Conservation (phyloP, 2,888 invertebrate species). For the Imbricaverruca yamaguchii region DNA sequence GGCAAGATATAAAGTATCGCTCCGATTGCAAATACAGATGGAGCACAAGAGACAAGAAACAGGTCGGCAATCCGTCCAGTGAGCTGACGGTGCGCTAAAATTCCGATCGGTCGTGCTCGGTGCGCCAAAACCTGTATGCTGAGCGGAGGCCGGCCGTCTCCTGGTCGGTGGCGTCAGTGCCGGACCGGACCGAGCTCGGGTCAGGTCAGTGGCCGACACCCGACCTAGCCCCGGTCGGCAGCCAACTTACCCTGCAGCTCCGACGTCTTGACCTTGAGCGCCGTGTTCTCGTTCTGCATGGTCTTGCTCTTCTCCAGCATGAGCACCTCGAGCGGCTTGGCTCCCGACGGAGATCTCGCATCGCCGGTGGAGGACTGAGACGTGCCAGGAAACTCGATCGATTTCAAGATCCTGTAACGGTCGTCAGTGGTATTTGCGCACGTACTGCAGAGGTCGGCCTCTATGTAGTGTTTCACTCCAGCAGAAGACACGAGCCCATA, state of each 20-base stretch:
- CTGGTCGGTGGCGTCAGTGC: background rate
- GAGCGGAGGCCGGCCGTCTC: background rate
- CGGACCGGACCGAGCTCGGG: background rate
- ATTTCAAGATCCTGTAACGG: constrained; percentile 14
- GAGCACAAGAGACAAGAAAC: background rate
- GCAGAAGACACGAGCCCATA: too few species aligned
- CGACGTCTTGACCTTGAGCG: constrained; percentile 26
- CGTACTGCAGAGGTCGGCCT: too few species aligned
- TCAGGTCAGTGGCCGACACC: background rate
- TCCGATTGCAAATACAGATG: background rate
- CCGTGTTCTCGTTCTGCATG: constrained; percentile 51
- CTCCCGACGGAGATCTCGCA: background rate
- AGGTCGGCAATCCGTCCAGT: background rate
- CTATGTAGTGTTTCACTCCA: too few species aligned
- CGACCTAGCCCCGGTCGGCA: background rate
- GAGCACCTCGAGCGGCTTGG: constrained; percentile 56
- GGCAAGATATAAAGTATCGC: background rate
- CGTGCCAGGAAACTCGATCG: constrained; percentile 17
- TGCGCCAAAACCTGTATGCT: background rate
- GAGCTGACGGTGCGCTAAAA: background rate
- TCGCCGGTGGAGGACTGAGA: constrained; percentile 6
- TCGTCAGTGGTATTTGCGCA: background rate
- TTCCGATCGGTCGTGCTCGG: background rate
- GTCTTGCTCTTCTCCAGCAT: constrained; percentile 69
- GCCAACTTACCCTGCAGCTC: constrained; percentile 18